Base-by-base conservation (phyloP, 2,888 invertebrate species). In the Cataglyphis albicans region DNA sequence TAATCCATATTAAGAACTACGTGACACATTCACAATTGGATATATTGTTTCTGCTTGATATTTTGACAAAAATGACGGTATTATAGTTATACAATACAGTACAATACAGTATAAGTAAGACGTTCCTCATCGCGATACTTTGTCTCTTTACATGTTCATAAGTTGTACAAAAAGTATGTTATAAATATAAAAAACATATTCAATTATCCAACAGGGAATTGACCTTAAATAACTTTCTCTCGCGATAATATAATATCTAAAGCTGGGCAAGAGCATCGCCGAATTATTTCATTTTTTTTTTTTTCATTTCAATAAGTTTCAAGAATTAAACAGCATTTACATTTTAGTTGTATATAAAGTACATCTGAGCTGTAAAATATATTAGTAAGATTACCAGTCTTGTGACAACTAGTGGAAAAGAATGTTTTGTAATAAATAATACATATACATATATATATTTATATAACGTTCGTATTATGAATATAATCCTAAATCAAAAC, bases 131-230 rank as follows among this genome's bases (percentile, higher is more conserved):
- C 57, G 32, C 21, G 57, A 82, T 52, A 29, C 32, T 59, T 73
- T n/a, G 44, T 52, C 29, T 57, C 29, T 68, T 70, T 83, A 80
- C 70, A 64, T 64, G 21, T 72, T 63, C 35, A 63, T 76, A 81
- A 83, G 65, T 83, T 83, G 83, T 85, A 85, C 78, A 85, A 83
- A 52, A 52, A 83, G 70, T 59, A 44, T 75, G 59, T 85, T 85
- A 85, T 72, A 85, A 85, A 85, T 84, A 83, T 85, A 85, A 72
- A 85, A 83, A 85, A 84, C 68, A 85, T 81, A 83, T 73, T 63
- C 32, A 61, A 81, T 81, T 83, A 65, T 59, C 12, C 63, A 81
- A 85, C 55, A 72, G 44, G 75, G n/a, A 41, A 3, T 12, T 83
- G 32, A 21, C 38, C 12, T 59, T 44, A 68, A 70, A 72, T 78